Evolutionary conservation across 2,888 invertebrate genomes (phyloP).

Genomic region (Drosophila neutralis): DNA sequence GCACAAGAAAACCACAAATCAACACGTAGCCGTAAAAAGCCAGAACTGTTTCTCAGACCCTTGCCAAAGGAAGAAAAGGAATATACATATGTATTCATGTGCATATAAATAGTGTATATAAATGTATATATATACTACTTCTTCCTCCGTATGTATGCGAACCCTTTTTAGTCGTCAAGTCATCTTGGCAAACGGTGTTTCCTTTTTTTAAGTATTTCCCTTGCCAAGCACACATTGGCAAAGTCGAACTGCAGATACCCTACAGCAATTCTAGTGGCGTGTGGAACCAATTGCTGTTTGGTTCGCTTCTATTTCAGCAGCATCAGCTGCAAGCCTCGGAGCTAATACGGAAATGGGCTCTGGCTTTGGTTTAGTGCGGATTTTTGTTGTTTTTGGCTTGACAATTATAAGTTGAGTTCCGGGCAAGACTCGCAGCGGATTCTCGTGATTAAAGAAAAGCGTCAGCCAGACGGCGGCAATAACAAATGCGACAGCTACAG

Average conservation of each 20-base stretch:
- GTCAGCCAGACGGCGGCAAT: conserved; percentile 37
- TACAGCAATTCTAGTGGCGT: background rate
- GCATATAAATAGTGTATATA: background rate
- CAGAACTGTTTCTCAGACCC: conserved; percentile 26
- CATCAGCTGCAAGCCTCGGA: conserved; percentile 5
- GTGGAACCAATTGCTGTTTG: background rate
- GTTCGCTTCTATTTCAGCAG: background rate
- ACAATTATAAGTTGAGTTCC: conserved; percentile 64
- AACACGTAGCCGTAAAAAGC: conserved; percentile 60
- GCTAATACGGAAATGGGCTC: conserved; percentile 46
- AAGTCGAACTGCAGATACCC: conserved; percentile 15
- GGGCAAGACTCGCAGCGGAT: conserved; percentile 4
- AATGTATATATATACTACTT: background rate
- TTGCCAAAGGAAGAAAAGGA: conserved; percentile 16
- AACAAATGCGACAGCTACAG: conserved; percentile 25
- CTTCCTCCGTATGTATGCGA: conserved; percentile 15
- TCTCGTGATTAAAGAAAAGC: conserved; percentile 60
- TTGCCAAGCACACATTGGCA: conserved; percentile 6
- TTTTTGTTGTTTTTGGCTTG: conserved; percentile 31
- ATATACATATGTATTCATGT: background rate
- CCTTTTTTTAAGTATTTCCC: conserved; percentile 15
- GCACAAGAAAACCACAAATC: conserved; percentile 51
- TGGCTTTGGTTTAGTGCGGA: background rate
- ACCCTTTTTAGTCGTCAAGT: conserved; percentile 50
- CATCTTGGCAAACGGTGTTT: conserved; percentile 24